Evolutionary conservation across 2,797 vertebrate species (phyloP), one percentile per base, ranked within the genome.

Genomic region (Myotis daubentonii): DNA sequence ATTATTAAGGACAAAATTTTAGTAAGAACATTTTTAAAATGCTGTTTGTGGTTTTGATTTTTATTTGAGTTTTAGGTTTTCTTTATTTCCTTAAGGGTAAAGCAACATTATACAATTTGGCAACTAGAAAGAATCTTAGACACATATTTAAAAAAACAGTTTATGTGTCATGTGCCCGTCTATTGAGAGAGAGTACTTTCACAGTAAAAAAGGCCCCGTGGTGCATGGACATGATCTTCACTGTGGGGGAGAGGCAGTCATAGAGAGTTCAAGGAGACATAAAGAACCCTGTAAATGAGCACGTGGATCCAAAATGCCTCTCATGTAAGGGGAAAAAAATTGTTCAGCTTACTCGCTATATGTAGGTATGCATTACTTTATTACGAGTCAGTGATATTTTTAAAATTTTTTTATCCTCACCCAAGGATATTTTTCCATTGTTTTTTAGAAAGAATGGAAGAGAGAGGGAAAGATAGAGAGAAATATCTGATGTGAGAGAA

Each of bases 1-100:
- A 53, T 84, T 78, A 72, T 33, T 92, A 66, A 87, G 22, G 82
- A 68, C 71, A 90, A 65, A 81, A 78, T 87, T 96, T 80, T 90
- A 47, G 28, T 92, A 51, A 92, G 83, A 65, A 30, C n/a, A 72
- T 72, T 80, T 57, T 1, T 28, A 9, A 93, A 66, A 93, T 81
- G 12, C 20, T 33, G 0, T 74, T 87, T 70, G 51, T 81, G 60
- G 33, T 30, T 85, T 93, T 70, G 28, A 22, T 65, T 86, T 89
- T 93, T 84, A 25, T 57, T 74, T 80, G 49, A 87, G 25, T 90
- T 74, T 49, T 25, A 91, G 25, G 19, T 71, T 94, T 87, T 55
- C 13, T 60, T 93, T 80, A 78, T 16, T 11, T 30, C 36, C 20
- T 75, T 51, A 94, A 76, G 6, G 89, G 5, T 33, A 94, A 68